Evolutionary conservation across 2,797 vertebrate genomes (phyloP).

Genomic region (Gallinago nigripennis): DNA sequence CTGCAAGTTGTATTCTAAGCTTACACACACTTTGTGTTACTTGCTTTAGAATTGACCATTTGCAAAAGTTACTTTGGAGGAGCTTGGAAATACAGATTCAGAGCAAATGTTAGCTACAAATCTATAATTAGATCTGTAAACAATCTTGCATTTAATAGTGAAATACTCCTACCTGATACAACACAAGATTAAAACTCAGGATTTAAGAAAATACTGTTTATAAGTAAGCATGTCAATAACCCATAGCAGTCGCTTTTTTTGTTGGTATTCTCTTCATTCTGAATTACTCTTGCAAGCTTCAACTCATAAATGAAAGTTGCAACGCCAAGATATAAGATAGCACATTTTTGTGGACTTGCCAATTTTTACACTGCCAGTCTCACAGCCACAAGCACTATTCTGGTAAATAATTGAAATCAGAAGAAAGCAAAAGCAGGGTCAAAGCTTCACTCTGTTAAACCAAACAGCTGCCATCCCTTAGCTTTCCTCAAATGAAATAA

Average conservation of each 20-base stretch:
- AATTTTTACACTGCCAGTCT: not conserved
- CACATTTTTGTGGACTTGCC: not conserved
- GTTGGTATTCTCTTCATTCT: not conserved
- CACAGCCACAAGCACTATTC: not conserved
- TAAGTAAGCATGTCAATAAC: not conserved
- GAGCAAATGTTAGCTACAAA: not conserved
- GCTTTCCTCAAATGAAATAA: not conserved
- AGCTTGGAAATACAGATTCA: not conserved
- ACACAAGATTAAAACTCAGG: not conserved
- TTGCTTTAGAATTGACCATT: not conserved
- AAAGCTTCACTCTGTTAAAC: not conserved
- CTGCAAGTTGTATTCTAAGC: not conserved
- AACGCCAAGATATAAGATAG: accelerated
- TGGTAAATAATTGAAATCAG: not conserved
- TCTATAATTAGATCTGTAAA: not conserved
- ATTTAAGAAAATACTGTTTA: not conserved
- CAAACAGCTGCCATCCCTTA: not conserved
- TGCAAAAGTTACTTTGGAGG: not conserved
- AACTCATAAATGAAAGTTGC: not conserved
- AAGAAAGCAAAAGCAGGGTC: not conserved
- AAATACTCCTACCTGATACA: not conserved
- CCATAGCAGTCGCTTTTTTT: not conserved
- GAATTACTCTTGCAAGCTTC: not conserved
- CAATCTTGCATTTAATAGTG: not conserved
- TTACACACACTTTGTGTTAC: not conserved